phyloP scores from a whole-genome alignment of 2,888 invertebrate genomes.

The Phymatocera aterrima region DNA sequence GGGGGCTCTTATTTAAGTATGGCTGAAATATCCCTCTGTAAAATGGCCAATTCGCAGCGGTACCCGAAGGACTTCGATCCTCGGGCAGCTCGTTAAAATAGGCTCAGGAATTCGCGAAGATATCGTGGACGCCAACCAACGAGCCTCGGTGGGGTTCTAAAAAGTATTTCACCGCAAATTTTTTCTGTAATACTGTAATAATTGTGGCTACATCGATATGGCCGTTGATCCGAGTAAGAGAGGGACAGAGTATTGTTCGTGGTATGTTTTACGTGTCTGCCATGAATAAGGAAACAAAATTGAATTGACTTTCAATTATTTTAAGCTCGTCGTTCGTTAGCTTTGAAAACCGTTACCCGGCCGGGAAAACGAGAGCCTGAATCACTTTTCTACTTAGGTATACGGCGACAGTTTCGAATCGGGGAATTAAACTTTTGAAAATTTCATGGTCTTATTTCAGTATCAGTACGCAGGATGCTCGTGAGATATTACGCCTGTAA shows the following conservation, averaged over 20 bases:
- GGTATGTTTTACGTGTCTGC: not conserved
- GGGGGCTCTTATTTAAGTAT: conserved; percentile 42
- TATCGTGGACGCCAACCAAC: not conserved
- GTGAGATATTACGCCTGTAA: conserved; percentile 37
- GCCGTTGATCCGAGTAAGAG: too few species aligned
- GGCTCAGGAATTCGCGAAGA: conserved; percentile 29
- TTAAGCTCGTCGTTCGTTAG: conserved; percentile 18
- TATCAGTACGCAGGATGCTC: conserved; percentile 37
- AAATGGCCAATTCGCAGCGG: conserved; percentile 47
- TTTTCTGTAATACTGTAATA: not conserved
- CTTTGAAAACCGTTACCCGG: not conserved
- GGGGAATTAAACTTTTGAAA: conserved; percentile 38
- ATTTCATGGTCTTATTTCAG: conserved; percentile 39
- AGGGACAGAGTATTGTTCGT: not conserved
- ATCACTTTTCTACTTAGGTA: conserved; percentile 32
- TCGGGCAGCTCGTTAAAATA: conserved; percentile 46
- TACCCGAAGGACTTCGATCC: conserved; percentile 40
- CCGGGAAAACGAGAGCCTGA: not conserved
- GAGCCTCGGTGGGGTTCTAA: not conserved
- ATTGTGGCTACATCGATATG: not conserved
- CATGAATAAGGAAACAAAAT: not conserved
- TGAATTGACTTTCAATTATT: conserved; percentile 28
- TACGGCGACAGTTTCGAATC: conserved; percentile 21
- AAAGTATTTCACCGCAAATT: conserved; percentile 1
- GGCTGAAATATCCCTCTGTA: conserved; percentile 45